phyloP scores from a whole-genome alignment of 2,797 vertebrate species.

The Melanotaenia parkinsoni region DNA sequence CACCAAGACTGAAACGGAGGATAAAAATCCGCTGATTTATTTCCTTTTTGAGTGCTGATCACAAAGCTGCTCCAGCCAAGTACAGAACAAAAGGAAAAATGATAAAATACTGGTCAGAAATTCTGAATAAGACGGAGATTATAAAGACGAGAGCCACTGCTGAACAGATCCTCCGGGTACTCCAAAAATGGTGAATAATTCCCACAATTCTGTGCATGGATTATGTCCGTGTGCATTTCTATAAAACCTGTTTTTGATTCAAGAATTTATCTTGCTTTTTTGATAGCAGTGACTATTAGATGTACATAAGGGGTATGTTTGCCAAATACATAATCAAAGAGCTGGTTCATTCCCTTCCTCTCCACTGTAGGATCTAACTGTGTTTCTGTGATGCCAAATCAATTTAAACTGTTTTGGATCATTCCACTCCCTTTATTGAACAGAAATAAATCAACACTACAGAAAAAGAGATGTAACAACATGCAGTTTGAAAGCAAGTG shows the following conservation, averaged over 20 bases:
- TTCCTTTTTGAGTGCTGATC: too few species aligned
- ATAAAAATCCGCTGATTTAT: too few species aligned
- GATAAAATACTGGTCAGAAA: too few species aligned
- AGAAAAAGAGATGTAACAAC: background rate
- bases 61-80: too few species aligned
- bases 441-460: constrained; percentile 17
- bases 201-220: too few species aligned
- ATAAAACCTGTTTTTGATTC: background rate
- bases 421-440: constrained; percentile 15
- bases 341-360: background rate
- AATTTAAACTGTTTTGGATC: background rate
- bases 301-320: background rate
- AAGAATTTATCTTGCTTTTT: background rate
- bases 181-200: too few species aligned
- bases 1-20: too few species aligned
- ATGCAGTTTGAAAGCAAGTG: constrained; percentile 2
- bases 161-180: too few species aligned
- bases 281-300: background rate
- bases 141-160: too few species aligned
- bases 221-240: too few species aligned
- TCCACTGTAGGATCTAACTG: background rate
- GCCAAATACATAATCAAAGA: background rate
- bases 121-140: too few species aligned
- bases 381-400: constrained; percentile 1
- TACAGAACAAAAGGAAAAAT: too few species aligned